Conservation (phyloP, 2,888 invertebrate genomes). For the Clunio marinus region DNA sequence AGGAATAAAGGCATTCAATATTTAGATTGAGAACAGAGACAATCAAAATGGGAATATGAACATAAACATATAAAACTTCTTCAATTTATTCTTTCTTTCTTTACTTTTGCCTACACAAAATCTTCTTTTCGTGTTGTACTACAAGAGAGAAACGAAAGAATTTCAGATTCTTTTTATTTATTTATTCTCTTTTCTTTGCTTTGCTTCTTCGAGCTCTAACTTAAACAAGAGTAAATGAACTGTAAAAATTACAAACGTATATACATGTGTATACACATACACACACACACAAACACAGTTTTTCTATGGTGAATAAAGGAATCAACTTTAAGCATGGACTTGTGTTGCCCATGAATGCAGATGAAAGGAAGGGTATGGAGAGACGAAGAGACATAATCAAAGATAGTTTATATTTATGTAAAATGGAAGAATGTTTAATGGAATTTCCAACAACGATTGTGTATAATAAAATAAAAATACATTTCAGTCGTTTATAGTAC, state of each 20-base stretch:
- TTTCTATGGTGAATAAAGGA: too few relatives aligned
- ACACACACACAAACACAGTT: background rate
- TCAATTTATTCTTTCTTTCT: background rate
- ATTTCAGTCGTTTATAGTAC: background rate
- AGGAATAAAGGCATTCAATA: background rate
- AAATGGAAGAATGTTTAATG: constrained; percentile 12
- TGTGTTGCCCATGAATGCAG: too few relatives aligned
- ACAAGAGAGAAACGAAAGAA: constrained; percentile 19
- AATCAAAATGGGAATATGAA: background rate
- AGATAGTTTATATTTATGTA: constrained; percentile 19
- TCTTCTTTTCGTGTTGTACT: background rate
- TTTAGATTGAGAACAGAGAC: background rate
- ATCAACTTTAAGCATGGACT: too few relatives aligned
- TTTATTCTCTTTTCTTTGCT: background rate
- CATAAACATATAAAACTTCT: background rate
- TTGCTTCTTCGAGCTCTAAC: too few relatives aligned
- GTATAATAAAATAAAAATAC: background rate
- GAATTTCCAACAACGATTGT: constrained; percentile 17
- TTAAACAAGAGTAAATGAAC: constrained; percentile 35
- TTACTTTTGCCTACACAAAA: background rate
- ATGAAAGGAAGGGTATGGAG: background rate
- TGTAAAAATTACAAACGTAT: constrained; percentile 32
- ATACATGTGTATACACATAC: background rate
- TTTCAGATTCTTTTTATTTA: constrained; percentile 14
- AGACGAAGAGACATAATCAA: background rate